Percentiles rank a stretch among this genome's conserved stretches.
Conservation (phyloP, 2,888 invertebrate genomes). For the Scaptomyza polygonia region DNA sequence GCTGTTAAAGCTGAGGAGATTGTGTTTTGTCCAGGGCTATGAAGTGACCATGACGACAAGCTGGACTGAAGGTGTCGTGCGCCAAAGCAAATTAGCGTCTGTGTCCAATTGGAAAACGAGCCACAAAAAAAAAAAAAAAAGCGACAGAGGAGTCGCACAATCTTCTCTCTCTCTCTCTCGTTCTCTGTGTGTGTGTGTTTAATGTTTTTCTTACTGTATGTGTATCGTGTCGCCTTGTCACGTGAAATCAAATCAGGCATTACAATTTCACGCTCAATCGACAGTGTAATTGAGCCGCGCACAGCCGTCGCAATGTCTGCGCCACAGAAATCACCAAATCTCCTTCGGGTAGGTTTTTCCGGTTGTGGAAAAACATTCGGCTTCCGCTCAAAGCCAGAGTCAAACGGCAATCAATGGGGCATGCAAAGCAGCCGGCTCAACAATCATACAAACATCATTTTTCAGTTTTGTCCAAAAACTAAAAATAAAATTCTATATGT, state of each 20-base stretch:
- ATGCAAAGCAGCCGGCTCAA: constrained; percentile 69
- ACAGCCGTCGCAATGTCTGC: constrained; percentile 76
- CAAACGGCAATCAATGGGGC: constrained; percentile 41
- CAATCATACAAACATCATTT: constrained; percentile 40
- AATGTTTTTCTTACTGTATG: background rate
- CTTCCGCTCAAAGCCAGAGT: constrained; percentile 55
- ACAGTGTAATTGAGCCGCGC: constrained; percentile 83
- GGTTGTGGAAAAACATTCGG: constrained; percentile 60
- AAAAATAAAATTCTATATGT: constrained; percentile 33
- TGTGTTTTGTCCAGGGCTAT: constrained; percentile 59
- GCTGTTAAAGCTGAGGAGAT: background rate
- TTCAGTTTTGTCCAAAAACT: constrained; percentile 20
- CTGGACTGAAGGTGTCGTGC: constrained; percentile 70
- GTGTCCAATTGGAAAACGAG: constrained; percentile 81
- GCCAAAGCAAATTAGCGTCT: constrained; percentile 81
- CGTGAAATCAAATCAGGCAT: constrained; percentile 81
- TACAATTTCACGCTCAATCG: constrained; percentile 84
- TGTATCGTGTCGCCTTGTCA: constrained; percentile 63
- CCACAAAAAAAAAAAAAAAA: constrained; percentile 35
- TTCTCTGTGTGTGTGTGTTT: background rate
- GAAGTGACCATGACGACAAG: constrained; percentile 73
- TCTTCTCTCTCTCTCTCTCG: background rate
- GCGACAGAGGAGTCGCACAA: constrained; percentile 21
- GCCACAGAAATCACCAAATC: constrained; percentile 64
- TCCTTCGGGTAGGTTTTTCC: constrained; percentile 53